A percentile compares a stretch with the other conserved stretches of the same genome.
Evolutionary conservation across 2,797 vertebrate species (phyloP).

Genomic region (Myotis findleyi): DNA sequence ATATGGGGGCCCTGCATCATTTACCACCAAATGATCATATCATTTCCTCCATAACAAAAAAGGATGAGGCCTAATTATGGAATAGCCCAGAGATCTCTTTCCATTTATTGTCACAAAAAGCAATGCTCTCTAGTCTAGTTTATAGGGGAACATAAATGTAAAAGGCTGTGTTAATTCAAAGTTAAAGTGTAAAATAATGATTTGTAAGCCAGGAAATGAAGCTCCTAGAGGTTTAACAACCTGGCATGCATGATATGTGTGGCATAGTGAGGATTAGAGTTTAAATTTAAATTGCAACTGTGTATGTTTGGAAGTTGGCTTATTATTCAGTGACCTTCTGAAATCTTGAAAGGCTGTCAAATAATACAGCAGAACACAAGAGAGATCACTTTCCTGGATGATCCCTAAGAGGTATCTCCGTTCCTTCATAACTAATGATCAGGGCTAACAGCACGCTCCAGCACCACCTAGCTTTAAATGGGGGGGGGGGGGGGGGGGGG

Average conservation of each 20-base stretch:
- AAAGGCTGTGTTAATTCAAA: constrained; percentile 49
- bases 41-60: constrained; percentile 37
- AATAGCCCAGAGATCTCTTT: constrained; percentile 58
- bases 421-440: not conserved
- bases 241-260: not conserved
- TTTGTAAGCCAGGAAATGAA: constrained; percentile 42
- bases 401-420: not conserved
- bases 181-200: constrained; percentile 56
- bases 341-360: constrained; percentile 37
- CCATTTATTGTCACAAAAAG: constrained; percentile 35
- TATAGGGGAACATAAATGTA: not conserved
- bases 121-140: constrained; percentile 47
- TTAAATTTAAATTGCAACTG: constrained; percentile 20
- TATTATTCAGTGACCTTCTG: constrained; percentile 36
- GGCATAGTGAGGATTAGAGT: not conserved
- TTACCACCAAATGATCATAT: constrained; percentile 60
- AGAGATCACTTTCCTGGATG: not conserved
- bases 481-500: too few relatives aligned
- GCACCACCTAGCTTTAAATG: not conserved
- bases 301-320: constrained; percentile 42
- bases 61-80: constrained; percentile 49
- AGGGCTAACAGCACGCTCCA: not conserved
- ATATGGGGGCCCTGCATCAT: constrained; percentile 20
- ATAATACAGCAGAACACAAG: not conserved
- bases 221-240: not conserved